Evolutionary conservation across 1,140 invertebrate species (phyloP).

Genomic region (Scaptomyza pallida): DNA sequence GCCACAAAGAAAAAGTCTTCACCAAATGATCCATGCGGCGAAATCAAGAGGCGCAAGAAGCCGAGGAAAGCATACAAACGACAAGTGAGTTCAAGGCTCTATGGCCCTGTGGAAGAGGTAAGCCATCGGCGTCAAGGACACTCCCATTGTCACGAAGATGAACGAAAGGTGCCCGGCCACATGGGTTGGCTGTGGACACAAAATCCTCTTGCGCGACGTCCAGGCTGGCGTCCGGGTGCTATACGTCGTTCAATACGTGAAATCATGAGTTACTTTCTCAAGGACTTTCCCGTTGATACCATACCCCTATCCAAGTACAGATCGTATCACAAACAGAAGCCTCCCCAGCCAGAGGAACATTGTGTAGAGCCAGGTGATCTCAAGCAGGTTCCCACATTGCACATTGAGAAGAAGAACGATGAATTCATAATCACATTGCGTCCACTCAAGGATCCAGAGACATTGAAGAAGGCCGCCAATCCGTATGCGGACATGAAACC

Average conservation of each 20-base stretch:
- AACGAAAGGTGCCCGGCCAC: conserved; percentile 60
- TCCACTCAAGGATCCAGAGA: conserved; percentile 60
- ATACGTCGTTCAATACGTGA: conserved; percentile 72
- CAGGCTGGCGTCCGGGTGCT: conserved; percentile 73
- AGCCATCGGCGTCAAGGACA: conserved; percentile 13
- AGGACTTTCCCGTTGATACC: conserved; percentile 71
- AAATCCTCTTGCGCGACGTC: conserved; percentile 40
- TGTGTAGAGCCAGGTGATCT: conserved; percentile 39
- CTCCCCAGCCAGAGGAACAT: neutral
- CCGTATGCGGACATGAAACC: conserved; percentile 77
- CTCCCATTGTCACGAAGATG: neutral
- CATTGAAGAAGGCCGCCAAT: conserved; percentile 58
- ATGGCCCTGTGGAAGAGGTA: conserved; percentile 2
- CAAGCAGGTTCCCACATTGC: conserved; percentile 69
- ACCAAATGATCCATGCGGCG: neutral
- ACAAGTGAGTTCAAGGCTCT: conserved; percentile 39
- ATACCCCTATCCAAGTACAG: conserved; percentile 66
- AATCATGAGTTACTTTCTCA: conserved; percentile 75
- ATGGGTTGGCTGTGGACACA: conserved; percentile 84
- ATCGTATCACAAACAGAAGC: conserved; percentile 51
- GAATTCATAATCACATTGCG: conserved; percentile 73
- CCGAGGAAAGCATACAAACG: neutral
- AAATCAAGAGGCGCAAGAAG: conserved; percentile 10
- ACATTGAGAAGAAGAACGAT: conserved; percentile 77
- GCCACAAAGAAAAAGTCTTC: neutral